Evolutionary conservation across 1,140 invertebrate genomes (phyloP).

Genomic region (Diorhabda carinulata): DNA sequence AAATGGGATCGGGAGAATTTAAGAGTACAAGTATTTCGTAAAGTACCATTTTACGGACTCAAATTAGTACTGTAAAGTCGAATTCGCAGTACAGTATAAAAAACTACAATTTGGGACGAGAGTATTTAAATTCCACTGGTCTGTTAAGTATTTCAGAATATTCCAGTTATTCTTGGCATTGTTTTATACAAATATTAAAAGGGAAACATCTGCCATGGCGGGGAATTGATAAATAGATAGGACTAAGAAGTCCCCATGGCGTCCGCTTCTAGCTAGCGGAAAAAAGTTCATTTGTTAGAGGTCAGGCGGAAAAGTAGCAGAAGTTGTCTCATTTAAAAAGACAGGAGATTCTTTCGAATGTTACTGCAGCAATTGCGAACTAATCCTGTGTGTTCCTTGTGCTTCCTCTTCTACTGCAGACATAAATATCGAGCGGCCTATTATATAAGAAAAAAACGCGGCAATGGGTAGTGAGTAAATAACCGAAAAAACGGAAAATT

Average conservation of each 20-base stretch:
- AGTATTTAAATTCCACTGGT: too few species aligned
- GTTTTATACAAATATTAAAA: conserved; percentile 19
- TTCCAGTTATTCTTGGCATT: neutral
- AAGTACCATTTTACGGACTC: too few species aligned
- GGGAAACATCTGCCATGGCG: conserved; percentile 33
- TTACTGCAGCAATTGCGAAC: conserved; percentile 36
- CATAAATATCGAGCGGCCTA: conserved; percentile 40
- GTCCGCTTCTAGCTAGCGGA: conserved; percentile 26
- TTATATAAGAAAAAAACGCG: conserved; percentile 20
- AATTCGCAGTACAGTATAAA: too few species aligned
- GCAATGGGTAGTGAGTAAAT: conserved; percentile 10
- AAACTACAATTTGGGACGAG: too few species aligned
- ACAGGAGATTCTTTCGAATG: conserved; percentile 40
- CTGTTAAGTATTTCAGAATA: neutral
- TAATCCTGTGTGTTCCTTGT: conserved; percentile 45
- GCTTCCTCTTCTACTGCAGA: conserved; percentile 37
- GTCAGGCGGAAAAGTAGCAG: conserved; percentile 42
- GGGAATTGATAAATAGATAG: conserved; percentile 43
- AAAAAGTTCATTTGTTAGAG: conserved; percentile 46
- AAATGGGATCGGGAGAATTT: too few species aligned
- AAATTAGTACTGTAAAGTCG: too few species aligned
- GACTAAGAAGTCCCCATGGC: conserved; percentile 35
- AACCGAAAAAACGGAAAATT: neutral
- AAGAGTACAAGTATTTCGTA: too few species aligned
- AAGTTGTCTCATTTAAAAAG: conserved; percentile 47